Percentiles rank a stretch among this genome's conserved stretches.
phyloP scores from a whole-genome alignment of 2,113 vertebrate genomes.

The Pheucticus melanocephalus region DNA sequence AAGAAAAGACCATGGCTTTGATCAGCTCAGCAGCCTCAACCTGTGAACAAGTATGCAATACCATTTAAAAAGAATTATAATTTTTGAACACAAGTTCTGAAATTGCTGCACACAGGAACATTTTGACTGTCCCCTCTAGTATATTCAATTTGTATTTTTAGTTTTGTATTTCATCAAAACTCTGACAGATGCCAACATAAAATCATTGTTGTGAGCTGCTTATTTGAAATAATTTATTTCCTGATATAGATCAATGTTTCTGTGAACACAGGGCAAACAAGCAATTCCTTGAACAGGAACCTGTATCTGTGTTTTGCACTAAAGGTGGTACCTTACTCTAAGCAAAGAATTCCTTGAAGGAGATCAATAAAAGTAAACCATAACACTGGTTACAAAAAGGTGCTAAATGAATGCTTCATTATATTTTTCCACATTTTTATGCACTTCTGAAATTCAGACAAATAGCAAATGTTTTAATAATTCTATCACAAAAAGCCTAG shows the following conservation, averaged over 20 bases:
- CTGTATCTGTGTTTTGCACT: background rate
- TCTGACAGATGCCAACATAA: background rate
- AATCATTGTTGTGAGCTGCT: background rate
- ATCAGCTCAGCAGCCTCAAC: background rate
- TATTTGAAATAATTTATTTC: background rate
- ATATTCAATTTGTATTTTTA: background rate
- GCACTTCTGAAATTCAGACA: background rate
- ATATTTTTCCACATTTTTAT: background rate
- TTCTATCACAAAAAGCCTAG: background rate
- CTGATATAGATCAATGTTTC: background rate
- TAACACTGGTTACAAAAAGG: background rate
- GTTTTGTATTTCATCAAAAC: background rate
- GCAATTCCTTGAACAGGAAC: background rate
- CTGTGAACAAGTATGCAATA: background rate
- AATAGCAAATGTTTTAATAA: background rate
- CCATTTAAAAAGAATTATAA: background rate
- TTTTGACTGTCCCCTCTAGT: background rate
- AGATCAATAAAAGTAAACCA: background rate
- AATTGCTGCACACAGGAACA: background rate
- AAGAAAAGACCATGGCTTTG: background rate
- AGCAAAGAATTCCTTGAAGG: background rate
- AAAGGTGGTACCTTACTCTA: background rate
- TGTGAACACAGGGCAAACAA: background rate
- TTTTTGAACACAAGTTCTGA: background rate
- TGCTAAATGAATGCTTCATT: background rate